Evolutionary conservation across 2,113 vertebrate species (phyloP), one percentile per base, ranked within the genome.

Genomic region (Gasterosteus nipponicus): DNA sequence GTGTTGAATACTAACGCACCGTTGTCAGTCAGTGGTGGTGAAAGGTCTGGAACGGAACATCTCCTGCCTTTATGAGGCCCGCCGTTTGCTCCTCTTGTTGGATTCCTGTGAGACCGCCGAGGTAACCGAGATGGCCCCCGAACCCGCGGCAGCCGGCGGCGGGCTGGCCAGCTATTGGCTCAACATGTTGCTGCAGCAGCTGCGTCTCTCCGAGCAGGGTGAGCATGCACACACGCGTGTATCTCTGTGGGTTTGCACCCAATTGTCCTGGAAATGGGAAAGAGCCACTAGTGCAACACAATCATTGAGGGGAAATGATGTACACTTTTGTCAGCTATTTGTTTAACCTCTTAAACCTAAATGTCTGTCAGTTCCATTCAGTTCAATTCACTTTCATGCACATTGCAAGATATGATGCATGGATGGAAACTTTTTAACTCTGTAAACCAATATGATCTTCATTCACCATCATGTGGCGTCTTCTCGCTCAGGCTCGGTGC

Each of bases 41-140:
- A 95, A 95, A 82, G 93, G 93, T 70, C 86, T 95, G 83, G 95
- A 95, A 74, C 89, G 90, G 39, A 94, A 94, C 87, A 93, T 94
- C 44, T 69, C 73, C 29, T 93, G 87, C 78, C 83, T 94, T 42
- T 95, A 94, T 51, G 90, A 95, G 74, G 92, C 93, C 63, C 91
- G 95, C 10, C 63, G 89, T 49, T 75, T 91, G 54, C 89, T 95
- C 72, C 90, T 95, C 3, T 91, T 91, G 5, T 81, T 94, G 74
- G 92, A 94, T 78, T 86, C 87, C 74, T 84, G 63, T 44, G 93
- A 94, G 73, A 82, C 77, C 39, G 64, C 86, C 64, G 89, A 84
- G 80, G 61, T 73, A 60, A 80, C 79, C 6, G 89, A 90, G 65
- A 54, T 65, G 79, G 87, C 75, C 57, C 49, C 82, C 84, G 92